Percentiles rank a stretch among this genome's conserved stretches.
Conservation (phyloP, 2,113 vertebrate species). For the Cryptotis parvus region DNA sequence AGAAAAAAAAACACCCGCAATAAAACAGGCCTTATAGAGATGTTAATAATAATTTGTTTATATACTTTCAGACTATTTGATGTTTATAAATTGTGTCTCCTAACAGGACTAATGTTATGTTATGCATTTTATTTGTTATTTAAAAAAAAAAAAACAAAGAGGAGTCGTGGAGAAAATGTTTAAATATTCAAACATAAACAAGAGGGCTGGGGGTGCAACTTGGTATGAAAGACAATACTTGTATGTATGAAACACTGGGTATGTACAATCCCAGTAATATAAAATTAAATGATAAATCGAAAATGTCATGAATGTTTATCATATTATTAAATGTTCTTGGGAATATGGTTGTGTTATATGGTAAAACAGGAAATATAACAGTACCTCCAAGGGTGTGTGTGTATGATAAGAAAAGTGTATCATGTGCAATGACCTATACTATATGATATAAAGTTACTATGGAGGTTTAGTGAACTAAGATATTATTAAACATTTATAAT, state of each 20-base stretch:
- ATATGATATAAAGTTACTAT: background rate
- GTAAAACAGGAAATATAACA: background rate
- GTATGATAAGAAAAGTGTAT: too few relatives aligned
- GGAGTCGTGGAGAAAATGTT: too few relatives aligned
- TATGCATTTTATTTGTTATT: background rate
- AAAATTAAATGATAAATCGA: too few relatives aligned
- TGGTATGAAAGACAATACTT: too few relatives aligned
- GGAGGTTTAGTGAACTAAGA: background rate
- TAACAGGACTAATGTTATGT: background rate
- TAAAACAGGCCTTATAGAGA: background rate
- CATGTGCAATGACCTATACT: background rate
- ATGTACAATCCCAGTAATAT: conserved; percentile 85
- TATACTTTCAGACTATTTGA: background rate
- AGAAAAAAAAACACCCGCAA: conserved; percentile 9
- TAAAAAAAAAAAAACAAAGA: background rate
- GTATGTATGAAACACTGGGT: too few relatives aligned
- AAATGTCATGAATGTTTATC: too few relatives aligned
- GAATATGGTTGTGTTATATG: background rate
- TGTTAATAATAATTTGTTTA: background rate
- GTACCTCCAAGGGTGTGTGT: background rate
- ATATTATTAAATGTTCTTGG: too few relatives aligned
- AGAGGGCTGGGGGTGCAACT: too few relatives aligned
- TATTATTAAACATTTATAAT: background rate
- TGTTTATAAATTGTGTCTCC: background rate
- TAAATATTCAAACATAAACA: too few relatives aligned